Evolutionary conservation across 1,140 invertebrate species (phyloP).

Genomic region (Streblospio benedicti): DNA sequence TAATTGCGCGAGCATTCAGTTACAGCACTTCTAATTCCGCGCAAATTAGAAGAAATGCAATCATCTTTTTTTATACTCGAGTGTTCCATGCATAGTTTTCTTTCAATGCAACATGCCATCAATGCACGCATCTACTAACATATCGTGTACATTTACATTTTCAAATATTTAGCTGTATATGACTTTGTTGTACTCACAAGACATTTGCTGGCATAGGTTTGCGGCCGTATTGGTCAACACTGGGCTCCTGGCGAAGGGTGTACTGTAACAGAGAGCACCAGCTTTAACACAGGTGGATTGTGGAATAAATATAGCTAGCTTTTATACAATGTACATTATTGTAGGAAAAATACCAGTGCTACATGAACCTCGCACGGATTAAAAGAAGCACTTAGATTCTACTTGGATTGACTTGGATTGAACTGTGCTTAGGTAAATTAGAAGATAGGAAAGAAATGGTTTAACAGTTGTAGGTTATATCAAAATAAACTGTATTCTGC

Average conservation of each 20-base stretch:
- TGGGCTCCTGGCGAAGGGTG: neutral
- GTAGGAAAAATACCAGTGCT: neutral
- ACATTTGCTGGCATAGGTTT: neutral
- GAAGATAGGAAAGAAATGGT: neutral
- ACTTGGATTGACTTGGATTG: too few relatives aligned
- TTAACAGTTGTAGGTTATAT: neutral
- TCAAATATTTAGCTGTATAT: too few relatives aligned
- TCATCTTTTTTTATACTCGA: too few relatives aligned
- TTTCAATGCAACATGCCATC: too few relatives aligned
- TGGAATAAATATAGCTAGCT: neutral
- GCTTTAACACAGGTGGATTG: conserved; percentile 1
- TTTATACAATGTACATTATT: neutral
- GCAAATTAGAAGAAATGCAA: too few relatives aligned
- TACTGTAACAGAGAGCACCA: conserved; percentile 1
- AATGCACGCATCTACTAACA: too few relatives aligned
- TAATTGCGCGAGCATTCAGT: too few relatives aligned
- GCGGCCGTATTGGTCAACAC: neutral
- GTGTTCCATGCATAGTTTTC: too few relatives aligned
- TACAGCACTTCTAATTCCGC: too few relatives aligned
- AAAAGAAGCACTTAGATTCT: too few relatives aligned
- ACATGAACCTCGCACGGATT: neutral
- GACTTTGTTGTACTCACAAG: conserved; percentile 4
- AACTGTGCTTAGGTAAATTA: too few relatives aligned
- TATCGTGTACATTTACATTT: too few relatives aligned
- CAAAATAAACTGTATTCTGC: conserved; percentile 1